Conservation (phyloP, 2,113 vertebrate species). For the Percina caprodes region DNA sequence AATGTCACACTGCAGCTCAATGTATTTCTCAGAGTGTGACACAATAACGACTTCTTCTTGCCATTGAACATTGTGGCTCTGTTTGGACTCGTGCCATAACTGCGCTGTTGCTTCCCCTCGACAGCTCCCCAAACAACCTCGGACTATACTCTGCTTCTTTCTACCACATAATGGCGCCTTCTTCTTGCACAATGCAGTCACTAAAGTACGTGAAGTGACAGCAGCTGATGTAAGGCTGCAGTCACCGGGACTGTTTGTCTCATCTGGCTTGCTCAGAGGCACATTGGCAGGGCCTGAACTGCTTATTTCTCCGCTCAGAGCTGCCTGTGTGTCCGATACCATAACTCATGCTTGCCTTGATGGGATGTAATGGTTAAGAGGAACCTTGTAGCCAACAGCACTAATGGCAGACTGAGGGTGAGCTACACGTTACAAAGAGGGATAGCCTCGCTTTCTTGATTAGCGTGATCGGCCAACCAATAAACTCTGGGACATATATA, state of each 20-base stretch:
- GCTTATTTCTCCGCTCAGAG: background rate
- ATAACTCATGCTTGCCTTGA: constrained; percentile 21
- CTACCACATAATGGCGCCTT: constrained; percentile 61
- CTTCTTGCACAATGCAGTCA: constrained; percentile 57
- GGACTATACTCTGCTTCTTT: constrained; percentile 23
- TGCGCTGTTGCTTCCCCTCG: constrained; percentile 37
- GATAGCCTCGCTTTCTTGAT: constrained; percentile 52
- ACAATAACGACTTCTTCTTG: constrained; percentile 79
- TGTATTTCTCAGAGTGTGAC: constrained; percentile 62
- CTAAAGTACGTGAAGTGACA: constrained; percentile 40
- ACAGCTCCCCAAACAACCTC: constrained; percentile 61
- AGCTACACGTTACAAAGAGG: constrained; percentile 27
- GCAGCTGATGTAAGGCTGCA: constrained; percentile 50
- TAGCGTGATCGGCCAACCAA: constrained; percentile 44
- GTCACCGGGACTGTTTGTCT: constrained; percentile 5
- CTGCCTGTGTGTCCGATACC: constrained; percentile 21
- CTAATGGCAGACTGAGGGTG: constrained; percentile 43
- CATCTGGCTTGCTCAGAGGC: constrained; percentile 57
- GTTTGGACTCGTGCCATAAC: constrained; percentile 54
- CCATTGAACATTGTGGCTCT: constrained; percentile 55
- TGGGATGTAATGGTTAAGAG: constrained; percentile 30
- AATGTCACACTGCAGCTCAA: constrained; percentile 63
- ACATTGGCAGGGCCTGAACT: constrained; percentile 36
- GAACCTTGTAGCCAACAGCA: constrained; percentile 26
- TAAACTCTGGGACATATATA: constrained; percentile 70